Base-by-base conservation (phyloP, 2,888 invertebrate genomes). In the Corbicula japonica region DNA sequence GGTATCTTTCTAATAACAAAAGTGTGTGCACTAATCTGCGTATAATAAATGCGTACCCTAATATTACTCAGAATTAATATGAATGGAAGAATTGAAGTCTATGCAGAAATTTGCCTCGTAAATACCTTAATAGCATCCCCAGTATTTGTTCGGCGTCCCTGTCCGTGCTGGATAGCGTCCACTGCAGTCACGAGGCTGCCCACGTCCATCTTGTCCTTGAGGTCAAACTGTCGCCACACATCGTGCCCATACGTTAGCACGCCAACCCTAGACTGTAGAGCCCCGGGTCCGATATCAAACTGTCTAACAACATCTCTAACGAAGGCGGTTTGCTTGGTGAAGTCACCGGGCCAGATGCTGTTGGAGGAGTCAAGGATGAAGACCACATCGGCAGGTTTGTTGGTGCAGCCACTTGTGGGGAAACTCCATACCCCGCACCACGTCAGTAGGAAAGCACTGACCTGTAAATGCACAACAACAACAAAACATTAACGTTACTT, bases 271-370 rank as follows among this genome's bases (percentile, higher is more conserved):
- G 88, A 86, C 50, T 88, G 88, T 0, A 46, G 54, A 0, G 66
- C 34, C 0, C 76, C 71, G 8, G 86, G 83, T 12, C 88, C 88
- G 12, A 90, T 84, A 72, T 90, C 86, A 58, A 90, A 88, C 38
- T 82, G 63, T 6, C 78, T 58, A 6, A 85, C 80, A 8, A 91
- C 87, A 23, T 85, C 74, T 26, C 84, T 68, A 10, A 91, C 85
- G 63, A 91, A 91, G 18, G 62, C 60, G 5, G 85, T 71, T 72
- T 90, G 91, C 18, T 84, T 83, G 15, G 61, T 72, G 76, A 91
- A 92, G 73, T 92, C 88, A 1, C 72, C 72, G 0, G 50, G 66
- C 89, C 89, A 90, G 41, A 92, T 91, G 63, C 90, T 91, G 26
- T 77, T 85, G 2, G 91, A 91, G 2, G 88, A 84, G 72, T 88